Evolutionary conservation across 2,113 vertebrate species (phyloP).

Genomic region (Laticauda colubrina): DNA sequence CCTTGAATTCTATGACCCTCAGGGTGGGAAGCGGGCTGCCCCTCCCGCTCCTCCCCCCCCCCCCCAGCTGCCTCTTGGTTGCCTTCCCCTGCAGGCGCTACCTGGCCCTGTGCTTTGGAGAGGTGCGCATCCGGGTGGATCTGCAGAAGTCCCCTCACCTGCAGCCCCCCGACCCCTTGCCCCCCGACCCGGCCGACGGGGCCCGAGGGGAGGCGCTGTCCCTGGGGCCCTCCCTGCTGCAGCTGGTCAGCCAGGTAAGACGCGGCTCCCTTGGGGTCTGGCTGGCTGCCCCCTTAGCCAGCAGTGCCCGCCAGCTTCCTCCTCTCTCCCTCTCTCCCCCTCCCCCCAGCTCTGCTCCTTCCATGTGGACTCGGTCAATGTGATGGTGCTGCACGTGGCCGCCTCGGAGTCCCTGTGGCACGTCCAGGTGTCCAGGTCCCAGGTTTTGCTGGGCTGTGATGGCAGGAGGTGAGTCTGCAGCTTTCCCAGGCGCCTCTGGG

Average conservation of each 20-base stretch:
- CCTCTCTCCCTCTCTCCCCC: background rate
- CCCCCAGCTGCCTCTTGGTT: background rate
- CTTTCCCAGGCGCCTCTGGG: background rate
- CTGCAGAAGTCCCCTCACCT: conserved; percentile 73
- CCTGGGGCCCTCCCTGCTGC: conserved; percentile 77
- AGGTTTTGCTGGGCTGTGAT: conserved; percentile 82
- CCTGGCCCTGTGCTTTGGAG: conserved; percentile 89
- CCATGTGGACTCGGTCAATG: conserved; percentile 88
- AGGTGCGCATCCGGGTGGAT: conserved; percentile 85
- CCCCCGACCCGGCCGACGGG: conserved; percentile 15
- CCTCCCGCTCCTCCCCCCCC: too few species aligned
- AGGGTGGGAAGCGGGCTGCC: background rate
- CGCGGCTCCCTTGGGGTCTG: background rate
- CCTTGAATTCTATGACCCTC: background rate
- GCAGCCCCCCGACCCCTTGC: background rate
- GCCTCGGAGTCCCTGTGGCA: conserved; percentile 94
- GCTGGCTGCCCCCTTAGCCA: accelerated
- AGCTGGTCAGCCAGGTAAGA: conserved; percentile 86
- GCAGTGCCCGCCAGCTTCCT: conserved; percentile 14
- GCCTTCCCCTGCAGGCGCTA: conserved; percentile 74
- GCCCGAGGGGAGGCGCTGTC: conserved; percentile 58
- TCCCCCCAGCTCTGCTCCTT: conserved; percentile 83
- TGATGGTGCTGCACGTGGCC: conserved; percentile 91
- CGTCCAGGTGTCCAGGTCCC: conserved; percentile 82
- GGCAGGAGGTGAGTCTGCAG: conserved; percentile 74